Percentiles rank a stretch among this genome's conserved stretches.
These are phyloP conservation scores for Plagiodera versicolora DNA, from an alignment of 2,888 invertebrate species.

Conservation along the genomic window DNA sequence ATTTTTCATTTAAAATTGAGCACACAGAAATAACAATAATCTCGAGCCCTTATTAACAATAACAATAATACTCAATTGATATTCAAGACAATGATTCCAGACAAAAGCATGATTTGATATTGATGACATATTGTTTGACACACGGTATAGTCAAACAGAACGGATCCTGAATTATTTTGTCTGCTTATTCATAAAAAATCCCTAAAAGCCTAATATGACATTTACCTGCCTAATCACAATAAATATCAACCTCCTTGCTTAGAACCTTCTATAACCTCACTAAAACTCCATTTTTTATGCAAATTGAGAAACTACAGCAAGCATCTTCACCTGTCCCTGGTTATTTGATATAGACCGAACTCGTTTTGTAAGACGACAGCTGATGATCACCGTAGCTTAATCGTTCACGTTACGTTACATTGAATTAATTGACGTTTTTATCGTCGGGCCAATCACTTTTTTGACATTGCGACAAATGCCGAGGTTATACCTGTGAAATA, in stretches of 20 bases:
- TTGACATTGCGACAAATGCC: neutral
- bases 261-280: neutral
- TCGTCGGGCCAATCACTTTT: neutral
- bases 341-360: neutral
- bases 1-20: too few species aligned
- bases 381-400: neutral
- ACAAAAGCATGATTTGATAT: too few species aligned
- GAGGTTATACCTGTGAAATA: neutral
- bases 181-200: too few species aligned
- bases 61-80: too few species aligned
- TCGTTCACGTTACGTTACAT: neutral
- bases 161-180: too few species aligned
- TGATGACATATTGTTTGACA: too few species aligned
- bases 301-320: neutral
- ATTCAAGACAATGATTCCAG: too few species aligned
- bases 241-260: neutral
- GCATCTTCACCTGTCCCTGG: neutral
- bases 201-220: too few species aligned
- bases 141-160: too few species aligned
- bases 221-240: neutral
- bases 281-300: neutral
- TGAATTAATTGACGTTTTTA: conserved; percentile 1
- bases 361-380: neutral
- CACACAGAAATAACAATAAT: too few species aligned
- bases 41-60: too few species aligned